These are phyloP conservation scores for Dryococelus australis DNA, from an alignment of 2,888 invertebrate genomes.

Conservation along the genomic window DNA sequence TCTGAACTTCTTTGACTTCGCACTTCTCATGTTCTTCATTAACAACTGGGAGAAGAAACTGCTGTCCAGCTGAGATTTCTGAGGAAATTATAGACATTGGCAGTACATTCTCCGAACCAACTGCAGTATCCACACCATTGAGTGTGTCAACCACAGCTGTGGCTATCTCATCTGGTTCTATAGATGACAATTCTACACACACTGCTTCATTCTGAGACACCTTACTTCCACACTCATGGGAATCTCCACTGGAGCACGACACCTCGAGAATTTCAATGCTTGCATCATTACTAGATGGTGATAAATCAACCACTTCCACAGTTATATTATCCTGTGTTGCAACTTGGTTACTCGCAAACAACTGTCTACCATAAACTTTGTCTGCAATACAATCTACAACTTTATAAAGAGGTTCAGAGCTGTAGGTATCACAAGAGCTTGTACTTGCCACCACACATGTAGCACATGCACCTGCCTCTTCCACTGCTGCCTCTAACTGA, in stretches of 20 bases:
- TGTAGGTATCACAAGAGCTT: not conserved
- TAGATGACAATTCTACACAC: not conserved
- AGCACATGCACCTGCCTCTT: not conserved
- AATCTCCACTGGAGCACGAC: not conserved
- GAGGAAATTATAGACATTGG: not conserved
- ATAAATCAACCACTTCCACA: not conserved
- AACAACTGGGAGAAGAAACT: not conserved
- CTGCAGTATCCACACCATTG: not conserved
- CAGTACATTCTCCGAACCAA: not conserved
- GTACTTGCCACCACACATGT: not conserved
- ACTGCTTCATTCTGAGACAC: not conserved
- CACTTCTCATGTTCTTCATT: not conserved
- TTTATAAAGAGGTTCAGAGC: not conserved
- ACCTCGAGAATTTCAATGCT: not conserved
- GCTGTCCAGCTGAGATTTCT: not conserved
- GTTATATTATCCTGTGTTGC: not conserved
- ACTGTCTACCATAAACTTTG: not conserved
- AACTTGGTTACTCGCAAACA: not conserved
- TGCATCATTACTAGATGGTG: not conserved
- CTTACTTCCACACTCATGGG: not conserved
- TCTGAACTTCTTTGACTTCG: not conserved
- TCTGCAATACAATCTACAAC: not conserved
- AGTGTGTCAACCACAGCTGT: not conserved
- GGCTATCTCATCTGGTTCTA: not conserved
- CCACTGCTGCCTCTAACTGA: not conserved